Percentiles rank a stretch among this genome's conserved stretches.
phyloP scores from a whole-genome alignment of 2,113 vertebrate genomes.

The Cyprinodon tularosa region DNA sequence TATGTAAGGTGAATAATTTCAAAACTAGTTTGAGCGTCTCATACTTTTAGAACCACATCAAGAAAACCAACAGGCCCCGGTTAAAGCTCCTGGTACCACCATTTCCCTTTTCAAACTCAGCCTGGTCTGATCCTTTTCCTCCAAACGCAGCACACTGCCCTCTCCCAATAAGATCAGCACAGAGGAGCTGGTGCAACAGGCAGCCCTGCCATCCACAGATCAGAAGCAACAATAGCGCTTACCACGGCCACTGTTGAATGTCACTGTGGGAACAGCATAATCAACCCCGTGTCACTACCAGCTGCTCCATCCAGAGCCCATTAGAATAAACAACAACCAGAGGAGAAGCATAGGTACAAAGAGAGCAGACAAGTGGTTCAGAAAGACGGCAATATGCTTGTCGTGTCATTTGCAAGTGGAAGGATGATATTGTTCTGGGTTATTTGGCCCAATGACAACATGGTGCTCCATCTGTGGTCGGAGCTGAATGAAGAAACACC shows the following conservation, averaged over 20 bases:
- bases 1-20: neutral
- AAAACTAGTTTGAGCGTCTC: too few relatives aligned
- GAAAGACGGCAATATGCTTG: conserved; percentile 55
- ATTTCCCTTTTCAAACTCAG: conserved; percentile 7
- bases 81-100: neutral
- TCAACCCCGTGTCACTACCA: conserved; percentile 81
- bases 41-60: neutral
- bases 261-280: conserved; percentile 79
- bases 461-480: conserved; percentile 59
- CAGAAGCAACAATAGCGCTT: conserved; percentile 65
- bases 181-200: conserved; percentile 79
- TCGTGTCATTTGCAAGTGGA: conserved; percentile 41
- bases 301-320: conserved; percentile 74
- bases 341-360: conserved; percentile 57
- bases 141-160: conserved; percentile 30
- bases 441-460: conserved; percentile 55
- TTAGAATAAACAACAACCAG: conserved; percentile 74
- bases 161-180: conserved; percentile 55
- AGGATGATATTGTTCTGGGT: conserved; percentile 66
- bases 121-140: conserved; percentile 19
- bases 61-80: neutral
- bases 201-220: conserved; percentile 80
- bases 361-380: conserved; percentile 59
- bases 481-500: conserved; percentile 41
- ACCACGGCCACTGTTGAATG: conserved; percentile 65